Evolutionary conservation across 2,113 vertebrate genomes (phyloP), one percentile per base, ranked within the genome.

Genomic region (Hypomesus transpacificus): DNA sequence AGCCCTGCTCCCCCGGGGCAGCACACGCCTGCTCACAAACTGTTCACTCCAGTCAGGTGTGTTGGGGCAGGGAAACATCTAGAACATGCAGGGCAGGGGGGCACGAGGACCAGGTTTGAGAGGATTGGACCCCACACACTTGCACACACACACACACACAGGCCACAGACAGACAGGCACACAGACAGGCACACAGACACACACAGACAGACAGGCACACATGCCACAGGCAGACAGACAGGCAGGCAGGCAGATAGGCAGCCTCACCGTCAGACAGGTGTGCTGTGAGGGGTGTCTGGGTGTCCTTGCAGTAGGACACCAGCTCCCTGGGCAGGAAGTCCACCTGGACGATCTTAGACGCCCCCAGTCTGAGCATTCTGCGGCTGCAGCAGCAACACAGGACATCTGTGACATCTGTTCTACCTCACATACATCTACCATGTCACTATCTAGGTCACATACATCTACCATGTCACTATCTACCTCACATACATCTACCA

Each of bases 281-380:
- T 0, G 93, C 92, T 0, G 89, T 92, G 75, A 94, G 82, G 46
- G 94, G 96, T 0, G 97, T 99, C 89, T 99, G 97, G 0, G 97
- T 99, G 90, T 98, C 97, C 85, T 98, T 99, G 88, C 90, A 91
- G 87, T 98, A 98, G 0, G 94, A 93, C 8, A 98, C 96, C 46
- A 98, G 87, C 84, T 99, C 97, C 74, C 93, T 93, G 63, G 97
- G 97, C 75, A 95, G 87, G 83, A 98, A 98, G 84, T 98, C 97
- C 69, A 98, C 97, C 76, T 98, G 97, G 67, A 94, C 97, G 53
- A 98, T 93, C 89, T 98, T 98, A 1, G 95, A 96, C 63, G 97
- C 93, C 0, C 96, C 95, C 62, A 99, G 92, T 65, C 94, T 94
- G 78, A 94, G 95, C 76, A 95, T 89, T 82, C 93, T 93, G 68